Evolutionary conservation across 2,888 invertebrate species (phyloP).

Genomic region (Galeopsomyia nigrocyanea): DNA sequence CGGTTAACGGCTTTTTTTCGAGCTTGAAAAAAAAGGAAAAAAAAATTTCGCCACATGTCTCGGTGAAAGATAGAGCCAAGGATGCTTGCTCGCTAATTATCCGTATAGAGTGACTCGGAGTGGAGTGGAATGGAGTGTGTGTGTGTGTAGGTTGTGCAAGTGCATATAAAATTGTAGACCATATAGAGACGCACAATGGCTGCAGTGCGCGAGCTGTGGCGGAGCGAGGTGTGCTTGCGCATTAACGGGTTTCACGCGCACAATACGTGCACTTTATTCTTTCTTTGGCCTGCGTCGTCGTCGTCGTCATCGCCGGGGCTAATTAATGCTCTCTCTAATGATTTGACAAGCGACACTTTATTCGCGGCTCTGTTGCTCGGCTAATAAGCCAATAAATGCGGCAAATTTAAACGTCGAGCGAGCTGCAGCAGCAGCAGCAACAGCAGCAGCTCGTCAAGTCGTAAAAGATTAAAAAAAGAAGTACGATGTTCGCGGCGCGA

Average conservation of each 20-base stretch:
- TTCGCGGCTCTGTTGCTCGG: slow-evolving; percentile 42
- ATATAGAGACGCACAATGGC: no score
- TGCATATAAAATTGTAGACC: no score
- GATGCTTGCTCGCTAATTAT: slow-evolving; percentile 20
- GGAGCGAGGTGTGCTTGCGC: slow-evolving; percentile 29
- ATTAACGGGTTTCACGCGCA: slow-evolving; percentile 46
- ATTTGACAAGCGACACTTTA: slow-evolving; percentile 34
- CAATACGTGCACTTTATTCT: background rate
- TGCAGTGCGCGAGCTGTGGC: slow-evolving; percentile 16
- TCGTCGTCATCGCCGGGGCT: slow-evolving; percentile 54
- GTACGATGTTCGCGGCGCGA: no score
- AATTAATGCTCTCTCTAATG: slow-evolving; percentile 57
- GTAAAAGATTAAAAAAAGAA: no score
- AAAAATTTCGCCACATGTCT: background rate
- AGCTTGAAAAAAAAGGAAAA: background rate
- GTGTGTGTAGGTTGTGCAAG: slow-evolving; percentile 6
- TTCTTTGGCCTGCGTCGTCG: no score
- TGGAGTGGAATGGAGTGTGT: slow-evolving; percentile 7
- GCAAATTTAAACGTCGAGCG: slow-evolving; percentile 27
- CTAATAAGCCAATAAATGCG: slow-evolving; percentile 54
- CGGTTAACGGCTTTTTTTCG: no score
- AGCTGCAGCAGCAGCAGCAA: slow-evolving; percentile 5
- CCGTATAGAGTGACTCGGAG: background rate
- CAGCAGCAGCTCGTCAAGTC: no score
- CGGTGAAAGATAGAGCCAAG: slow-evolving; percentile 4